Base-by-base conservation (phyloP, 2,113 vertebrate species). In the Trogon surrucura region DNA sequence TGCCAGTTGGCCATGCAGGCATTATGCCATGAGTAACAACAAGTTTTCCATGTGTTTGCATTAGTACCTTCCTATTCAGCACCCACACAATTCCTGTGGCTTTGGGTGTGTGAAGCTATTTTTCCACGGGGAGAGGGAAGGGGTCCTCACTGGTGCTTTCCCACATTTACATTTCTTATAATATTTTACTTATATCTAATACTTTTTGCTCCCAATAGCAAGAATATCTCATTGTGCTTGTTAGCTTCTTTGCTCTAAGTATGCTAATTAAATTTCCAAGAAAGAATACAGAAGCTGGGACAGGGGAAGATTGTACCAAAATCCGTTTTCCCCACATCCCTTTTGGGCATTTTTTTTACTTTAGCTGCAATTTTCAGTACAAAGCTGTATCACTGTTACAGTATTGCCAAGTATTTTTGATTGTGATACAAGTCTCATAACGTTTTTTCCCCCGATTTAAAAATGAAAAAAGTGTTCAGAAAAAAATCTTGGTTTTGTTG, bases 61-160 rank as follows among this genome's bases (percentile, higher is more conserved):
- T 97, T 95, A 95, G 74, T 87, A 44, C 81, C 84, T 96, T 97
- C 89, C 96, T 96, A 66, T 94, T 95, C 78, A 94, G 93, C 91
- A 95, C 94, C 94, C 96, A 95, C 94, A 95, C 89, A 95, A 94
- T 95, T 97, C 95, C 78, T 97, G 94, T 95, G 96, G 94, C 95
- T 96, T 97, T 96, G 94, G 93, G 94, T 73, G 87, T 96, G 91
- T 93, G 93, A 91, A 95, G 62, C 80, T 95, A 29, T 95, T 95
- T 94, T 89, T 95, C 95, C 87, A 89, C 0, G 1, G 80, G 93
- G 66, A 91, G 54, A 94, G 89, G 74, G 78, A 95, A 87, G 54
- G 93, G 94, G 94, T 95, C 87, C 85, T 80, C 0, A 1, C 66
- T 95, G 95, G 94, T 95, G 89, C 74, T 97, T 97, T 96, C 91